Evolutionary conservation across 2,797 vertebrate genomes (phyloP).

Genomic region (Zalophus californianus): DNA sequence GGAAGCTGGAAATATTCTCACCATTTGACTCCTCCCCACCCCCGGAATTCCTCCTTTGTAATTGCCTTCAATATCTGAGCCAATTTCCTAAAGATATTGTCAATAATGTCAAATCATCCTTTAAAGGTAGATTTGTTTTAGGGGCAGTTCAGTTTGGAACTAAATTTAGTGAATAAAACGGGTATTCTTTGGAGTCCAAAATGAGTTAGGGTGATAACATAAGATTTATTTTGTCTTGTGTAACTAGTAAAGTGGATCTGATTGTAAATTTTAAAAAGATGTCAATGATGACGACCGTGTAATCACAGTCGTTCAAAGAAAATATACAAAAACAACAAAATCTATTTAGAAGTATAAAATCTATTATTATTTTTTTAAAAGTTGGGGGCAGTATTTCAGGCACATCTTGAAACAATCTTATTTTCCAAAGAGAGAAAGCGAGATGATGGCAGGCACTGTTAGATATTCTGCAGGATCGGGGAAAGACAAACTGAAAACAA

Average conservation of each 20-base stretch:
- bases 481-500: neutral
- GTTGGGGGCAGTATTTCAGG: neutral
- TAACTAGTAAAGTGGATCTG: neutral
- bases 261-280: neutral
- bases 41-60: neutral
- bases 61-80: neutral
- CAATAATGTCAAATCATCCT: neutral
- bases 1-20: neutral
- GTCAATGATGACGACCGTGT: neutral
- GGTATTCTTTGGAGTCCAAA: neutral
- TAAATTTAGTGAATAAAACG: neutral
- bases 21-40: neutral
- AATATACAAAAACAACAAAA: neutral
- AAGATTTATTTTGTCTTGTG: neutral
- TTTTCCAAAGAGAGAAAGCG: neutral
- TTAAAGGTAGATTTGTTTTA: neutral
- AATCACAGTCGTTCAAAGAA: neutral
- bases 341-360: neutral
- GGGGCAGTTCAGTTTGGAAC: neutral
- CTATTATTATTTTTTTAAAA: neutral
- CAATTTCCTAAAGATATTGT: neutral
- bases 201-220: neutral
- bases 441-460: neutral
- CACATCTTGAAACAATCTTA: neutral
- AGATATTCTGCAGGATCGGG: neutral